A percentile compares a stretch with the other conserved stretches of the same genome.
Conservation (phyloP, 2,113 vertebrate genomes). For the Barnardius zonarius region DNA sequence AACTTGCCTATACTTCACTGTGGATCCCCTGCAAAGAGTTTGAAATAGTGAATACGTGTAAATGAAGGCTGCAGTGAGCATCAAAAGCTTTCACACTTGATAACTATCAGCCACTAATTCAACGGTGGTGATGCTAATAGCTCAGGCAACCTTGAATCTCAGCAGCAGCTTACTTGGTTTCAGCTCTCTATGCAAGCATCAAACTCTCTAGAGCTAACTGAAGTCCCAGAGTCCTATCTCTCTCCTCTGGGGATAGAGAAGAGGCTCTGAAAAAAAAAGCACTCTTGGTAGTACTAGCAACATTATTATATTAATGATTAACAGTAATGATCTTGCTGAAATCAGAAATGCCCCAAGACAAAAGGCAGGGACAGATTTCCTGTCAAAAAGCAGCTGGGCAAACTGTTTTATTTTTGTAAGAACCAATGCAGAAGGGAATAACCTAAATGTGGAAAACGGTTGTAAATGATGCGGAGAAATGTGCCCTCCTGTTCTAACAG, state of each 20-base stretch:
- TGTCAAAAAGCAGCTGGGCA: not conserved
- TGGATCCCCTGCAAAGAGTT: not conserved
- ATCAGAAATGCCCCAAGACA: not conserved
- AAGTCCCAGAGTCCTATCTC: not conserved
- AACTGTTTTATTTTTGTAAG: not conserved
- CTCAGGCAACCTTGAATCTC: not conserved
- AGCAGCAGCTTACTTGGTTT: not conserved
- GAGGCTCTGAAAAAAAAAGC: not conserved
- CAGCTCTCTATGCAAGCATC: not conserved
- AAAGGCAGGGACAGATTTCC: not conserved
- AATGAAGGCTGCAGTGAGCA: not conserved
- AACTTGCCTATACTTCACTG: not conserved
- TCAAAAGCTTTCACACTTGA: not conserved
- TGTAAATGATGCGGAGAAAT: not conserved
- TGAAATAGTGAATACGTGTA: not conserved
- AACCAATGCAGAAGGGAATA: not conserved
- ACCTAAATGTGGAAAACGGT: not conserved
- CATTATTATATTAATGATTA: not conserved
- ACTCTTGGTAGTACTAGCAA: not conserved
- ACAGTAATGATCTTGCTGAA: not conserved
- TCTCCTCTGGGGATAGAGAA: not conserved
- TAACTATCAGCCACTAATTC: not conserved
- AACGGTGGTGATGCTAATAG: not conserved
- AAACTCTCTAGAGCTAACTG: not conserved
- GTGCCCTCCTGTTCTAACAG: not conserved